phyloP scores from a whole-genome alignment of 2,113 vertebrate species.

The Pollachius pollachius region DNA sequence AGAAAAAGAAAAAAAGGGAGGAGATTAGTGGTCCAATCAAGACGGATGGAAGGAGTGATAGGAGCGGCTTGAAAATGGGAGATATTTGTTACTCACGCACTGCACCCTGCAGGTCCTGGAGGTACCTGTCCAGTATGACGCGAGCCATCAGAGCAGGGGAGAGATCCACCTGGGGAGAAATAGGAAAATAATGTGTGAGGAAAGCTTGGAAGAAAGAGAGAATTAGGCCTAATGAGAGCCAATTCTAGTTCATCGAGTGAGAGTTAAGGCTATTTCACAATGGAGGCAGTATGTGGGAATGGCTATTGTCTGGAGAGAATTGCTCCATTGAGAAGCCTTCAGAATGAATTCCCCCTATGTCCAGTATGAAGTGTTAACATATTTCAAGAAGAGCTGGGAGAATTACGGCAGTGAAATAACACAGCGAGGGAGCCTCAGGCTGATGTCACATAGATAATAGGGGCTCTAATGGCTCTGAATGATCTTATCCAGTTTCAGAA shows the following conservation, averaged over 20 bases:
- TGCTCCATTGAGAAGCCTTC: slow-evolving; percentile 37
- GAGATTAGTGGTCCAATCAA: slow-evolving; percentile 50
- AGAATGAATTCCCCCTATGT: slow-evolving; percentile 32
- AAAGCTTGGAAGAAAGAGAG: neutral
- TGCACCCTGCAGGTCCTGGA: slow-evolving; percentile 80
- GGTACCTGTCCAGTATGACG: slow-evolving; percentile 86
- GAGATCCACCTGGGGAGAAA: slow-evolving; percentile 84
- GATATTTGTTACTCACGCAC: slow-evolving; percentile 79
- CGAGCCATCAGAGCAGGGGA: slow-evolving; percentile 93
- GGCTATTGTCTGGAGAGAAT: slow-evolving; percentile 33
- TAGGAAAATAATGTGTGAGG: slow-evolving; percentile 12
- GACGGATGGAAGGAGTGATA: slow-evolving; percentile 45
- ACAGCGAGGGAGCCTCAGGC: slow-evolving; percentile 25
- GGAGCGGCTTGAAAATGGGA: slow-evolving; percentile 28
- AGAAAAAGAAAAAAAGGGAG: slow-evolving; percentile 53
- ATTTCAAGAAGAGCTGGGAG: slow-evolving; percentile 31
- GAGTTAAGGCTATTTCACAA: slow-evolving; percentile 31
- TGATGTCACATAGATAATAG: slow-evolving; percentile 57
- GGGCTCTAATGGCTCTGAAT: slow-evolving; percentile 55
- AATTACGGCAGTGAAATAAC: slow-evolving; percentile 37
- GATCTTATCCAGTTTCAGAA: slow-evolving; percentile 55
- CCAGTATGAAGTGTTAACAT: slow-evolving; percentile 23
- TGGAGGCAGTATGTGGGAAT: slow-evolving; percentile 5
- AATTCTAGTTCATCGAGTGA: neutral
- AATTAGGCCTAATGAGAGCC: slow-evolving; percentile 34